Percentiles rank a stretch among this genome's conserved stretches.
Conservation (phyloP, 2,113 vertebrate species). For the Neoarius graeffei region DNA sequence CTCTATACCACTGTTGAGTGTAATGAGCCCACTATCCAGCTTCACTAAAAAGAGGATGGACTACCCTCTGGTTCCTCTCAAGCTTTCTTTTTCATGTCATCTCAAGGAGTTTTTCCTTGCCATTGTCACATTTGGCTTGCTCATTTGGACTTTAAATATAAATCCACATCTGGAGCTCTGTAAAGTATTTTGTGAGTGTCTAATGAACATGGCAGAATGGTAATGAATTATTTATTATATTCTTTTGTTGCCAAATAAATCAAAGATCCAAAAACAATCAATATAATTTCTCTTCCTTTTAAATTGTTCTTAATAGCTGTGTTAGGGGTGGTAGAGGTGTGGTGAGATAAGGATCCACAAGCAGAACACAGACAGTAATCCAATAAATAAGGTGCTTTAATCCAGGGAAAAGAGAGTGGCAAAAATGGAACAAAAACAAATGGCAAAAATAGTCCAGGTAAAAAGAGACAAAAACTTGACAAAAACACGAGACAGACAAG, state of each 20-base stretch:
- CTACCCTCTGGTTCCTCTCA: neutral
- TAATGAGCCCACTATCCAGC: neutral
- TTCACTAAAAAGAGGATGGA: neutral
- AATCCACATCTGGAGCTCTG: neutral
- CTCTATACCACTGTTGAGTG: neutral
- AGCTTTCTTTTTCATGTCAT: neutral
- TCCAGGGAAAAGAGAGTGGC: no score
- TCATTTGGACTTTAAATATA: neutral
- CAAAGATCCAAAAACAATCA: neutral
- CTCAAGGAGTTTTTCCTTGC: neutral
- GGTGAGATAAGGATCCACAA: no score
- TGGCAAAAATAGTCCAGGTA: no score
- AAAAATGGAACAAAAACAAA: no score
- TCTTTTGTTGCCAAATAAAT: neutral
- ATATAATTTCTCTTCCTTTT: neutral
- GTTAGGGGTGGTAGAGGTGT: no score
- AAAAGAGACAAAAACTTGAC: no score
- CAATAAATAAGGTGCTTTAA: no score
- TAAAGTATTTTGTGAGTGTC: neutral
- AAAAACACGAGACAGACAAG: no score
- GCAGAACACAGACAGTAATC: no score
- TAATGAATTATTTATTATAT: neutral
- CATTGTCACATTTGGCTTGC: neutral
- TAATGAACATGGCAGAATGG: neutral
- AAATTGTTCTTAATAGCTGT: neutral